Conservation (phyloP, 2,113 vertebrate species). For the Protomyctophum bolini region DNA sequence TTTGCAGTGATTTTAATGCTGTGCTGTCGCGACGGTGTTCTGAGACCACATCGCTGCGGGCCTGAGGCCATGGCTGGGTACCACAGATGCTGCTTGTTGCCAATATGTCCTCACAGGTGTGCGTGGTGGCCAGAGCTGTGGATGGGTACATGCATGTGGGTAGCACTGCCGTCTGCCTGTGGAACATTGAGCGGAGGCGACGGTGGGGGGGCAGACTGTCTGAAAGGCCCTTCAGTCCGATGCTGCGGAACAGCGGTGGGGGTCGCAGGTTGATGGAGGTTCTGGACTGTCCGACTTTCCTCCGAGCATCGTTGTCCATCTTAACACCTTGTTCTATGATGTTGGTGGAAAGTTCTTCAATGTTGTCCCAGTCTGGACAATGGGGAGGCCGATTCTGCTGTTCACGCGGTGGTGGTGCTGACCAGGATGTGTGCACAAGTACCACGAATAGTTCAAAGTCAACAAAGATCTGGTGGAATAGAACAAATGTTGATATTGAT, state of each 20-base stretch:
- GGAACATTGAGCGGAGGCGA: constrained; percentile 57
- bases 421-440: neutral
- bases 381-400: constrained; percentile 20
- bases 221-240: constrained; percentile 39
- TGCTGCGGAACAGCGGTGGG: constrained; percentile 55
- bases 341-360: neutral
- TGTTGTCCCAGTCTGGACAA: neutral
- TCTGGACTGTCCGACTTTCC: neutral
- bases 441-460: neutral
- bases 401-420: neutral
- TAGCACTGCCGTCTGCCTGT: constrained; percentile 44
- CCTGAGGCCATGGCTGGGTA: neutral
- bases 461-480: neutral
- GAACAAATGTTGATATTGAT: too few species aligned
- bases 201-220: constrained; percentile 56
- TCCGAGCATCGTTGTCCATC: constrained; percentile 11
- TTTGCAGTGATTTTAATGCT: neutral
- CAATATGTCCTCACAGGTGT: constrained; percentile 19
- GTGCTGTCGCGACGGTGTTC: neutral
- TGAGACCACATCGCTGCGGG: neutral
- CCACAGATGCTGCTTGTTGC: neutral
- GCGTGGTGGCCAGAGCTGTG: neutral
- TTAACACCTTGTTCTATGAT: neutral
- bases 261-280: constrained; percentile 35
- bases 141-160: constrained; percentile 26